Conservation (phyloP, 1,140 invertebrate species). For the Drosophila rhopaloa region DNA sequence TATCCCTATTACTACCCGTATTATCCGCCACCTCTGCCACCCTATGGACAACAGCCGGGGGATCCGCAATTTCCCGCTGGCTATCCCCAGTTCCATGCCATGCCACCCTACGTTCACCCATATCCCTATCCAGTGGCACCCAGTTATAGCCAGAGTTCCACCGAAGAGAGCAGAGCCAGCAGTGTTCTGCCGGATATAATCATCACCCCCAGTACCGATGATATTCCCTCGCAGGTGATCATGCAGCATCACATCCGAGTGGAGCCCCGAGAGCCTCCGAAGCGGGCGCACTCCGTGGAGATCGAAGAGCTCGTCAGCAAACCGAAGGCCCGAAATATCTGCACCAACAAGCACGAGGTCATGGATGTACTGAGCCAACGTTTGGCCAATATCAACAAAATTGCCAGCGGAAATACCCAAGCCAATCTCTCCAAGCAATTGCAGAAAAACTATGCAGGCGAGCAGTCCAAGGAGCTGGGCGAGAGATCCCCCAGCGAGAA, state of each 20-base stretch:
- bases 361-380: constrained; percentile 72
- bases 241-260: constrained; percentile 77
- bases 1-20: constrained; percentile 80
- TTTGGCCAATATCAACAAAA: constrained; percentile 68
- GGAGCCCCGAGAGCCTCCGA: constrained; percentile 61
- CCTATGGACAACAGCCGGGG: constrained; percentile 39
- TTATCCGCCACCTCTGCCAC: constrained; percentile 55
- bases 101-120: constrained; percentile 61
- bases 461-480: constrained; percentile 77
- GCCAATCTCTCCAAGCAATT: constrained; percentile 66
- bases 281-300: constrained; percentile 70
- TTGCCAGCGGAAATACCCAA: constrained; percentile 61
- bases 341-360: constrained; percentile 67
- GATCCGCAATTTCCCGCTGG: constrained; percentile 15
- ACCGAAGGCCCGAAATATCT: constrained; percentile 56
- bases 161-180: constrained; percentile 68
- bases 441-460: constrained; percentile 77
- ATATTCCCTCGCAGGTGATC: constrained; percentile 76
- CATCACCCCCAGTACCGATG: constrained; percentile 79
- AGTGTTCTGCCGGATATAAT: constrained; percentile 79
- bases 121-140: constrained; percentile 76
- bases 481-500: constrained; percentile 74
- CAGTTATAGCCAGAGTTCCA: constrained; percentile 72
- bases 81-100: constrained; percentile 55
- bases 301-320: constrained; percentile 66